phyloP scores from a whole-genome alignment of 2,797 vertebrate genomes.

The Echiichthys vipera region DNA sequence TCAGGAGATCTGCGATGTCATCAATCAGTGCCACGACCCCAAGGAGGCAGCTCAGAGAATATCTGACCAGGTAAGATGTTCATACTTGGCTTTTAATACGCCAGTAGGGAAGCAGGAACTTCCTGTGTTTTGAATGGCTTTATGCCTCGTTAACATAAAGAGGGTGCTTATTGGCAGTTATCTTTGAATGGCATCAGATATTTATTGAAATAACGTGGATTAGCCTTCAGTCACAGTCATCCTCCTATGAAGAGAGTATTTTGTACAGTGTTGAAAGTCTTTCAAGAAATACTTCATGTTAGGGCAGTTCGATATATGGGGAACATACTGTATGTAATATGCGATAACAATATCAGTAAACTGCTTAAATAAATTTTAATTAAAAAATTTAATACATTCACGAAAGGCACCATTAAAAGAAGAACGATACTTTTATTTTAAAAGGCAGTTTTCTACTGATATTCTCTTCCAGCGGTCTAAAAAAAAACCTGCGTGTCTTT shows the following conservation, averaged over 20 bases:
- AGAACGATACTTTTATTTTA: too few relatives aligned
- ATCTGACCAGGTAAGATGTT: slow-evolving; percentile 90
- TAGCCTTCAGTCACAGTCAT: neutral
- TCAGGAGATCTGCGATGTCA: slow-evolving; percentile 96
- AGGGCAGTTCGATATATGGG: too few relatives aligned
- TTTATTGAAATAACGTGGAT: neutral
- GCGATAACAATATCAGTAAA: too few relatives aligned
- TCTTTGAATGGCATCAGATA: neutral
- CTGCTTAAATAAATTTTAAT: too few relatives aligned
- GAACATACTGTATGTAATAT: too few relatives aligned
- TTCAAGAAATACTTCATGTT: too few relatives aligned
- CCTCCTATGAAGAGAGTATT: neutral
- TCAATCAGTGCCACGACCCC: slow-evolving; percentile 95
- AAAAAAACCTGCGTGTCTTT: too few relatives aligned
- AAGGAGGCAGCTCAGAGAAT: slow-evolving; percentile 93
- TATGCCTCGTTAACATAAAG: neutral
- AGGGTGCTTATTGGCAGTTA: neutral
- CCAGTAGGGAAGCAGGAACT: neutral
- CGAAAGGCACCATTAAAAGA: too few relatives aligned
- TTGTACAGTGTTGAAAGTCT: neutral
- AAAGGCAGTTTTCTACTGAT: too few relatives aligned
- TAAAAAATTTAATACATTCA: too few relatives aligned
- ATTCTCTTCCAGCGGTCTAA: too few relatives aligned
- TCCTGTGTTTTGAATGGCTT: neutral
- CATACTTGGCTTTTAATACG: neutral